Conservation (phyloP, 2,888 invertebrate genomes). For the Arctia plantaginis region DNA sequence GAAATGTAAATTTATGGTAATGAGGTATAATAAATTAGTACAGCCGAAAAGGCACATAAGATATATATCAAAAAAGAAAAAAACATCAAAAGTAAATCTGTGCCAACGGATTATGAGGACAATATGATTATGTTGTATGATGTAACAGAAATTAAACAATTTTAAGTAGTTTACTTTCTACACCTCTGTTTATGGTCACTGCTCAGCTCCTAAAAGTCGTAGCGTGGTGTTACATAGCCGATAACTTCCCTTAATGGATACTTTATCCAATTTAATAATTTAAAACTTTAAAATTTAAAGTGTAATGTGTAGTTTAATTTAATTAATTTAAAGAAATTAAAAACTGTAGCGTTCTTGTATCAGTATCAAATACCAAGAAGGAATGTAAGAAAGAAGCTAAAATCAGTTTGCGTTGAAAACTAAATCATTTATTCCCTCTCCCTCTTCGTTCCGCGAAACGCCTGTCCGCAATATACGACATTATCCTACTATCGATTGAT, state of each 20-base stretch:
- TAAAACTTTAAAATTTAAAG: no score
- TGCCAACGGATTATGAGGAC: not conserved
- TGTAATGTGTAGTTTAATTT: no score
- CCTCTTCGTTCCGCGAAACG: not conserved
- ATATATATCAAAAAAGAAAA: conserved; percentile 19
- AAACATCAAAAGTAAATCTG: not conserved
- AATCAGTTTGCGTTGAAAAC: not conserved
- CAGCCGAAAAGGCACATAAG: not conserved
- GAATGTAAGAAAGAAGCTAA: not conserved
- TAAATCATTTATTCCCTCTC: not conserved
- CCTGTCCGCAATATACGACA: not conserved
- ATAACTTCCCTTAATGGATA: not conserved
- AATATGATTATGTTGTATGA: not conserved
- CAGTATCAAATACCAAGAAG: not conserved
- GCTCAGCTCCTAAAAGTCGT: not conserved
- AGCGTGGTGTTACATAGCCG: not conserved
- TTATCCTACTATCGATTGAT: not conserved
- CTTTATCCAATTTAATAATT: no score
- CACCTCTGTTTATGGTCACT: not conserved
- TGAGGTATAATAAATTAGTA: not conserved
- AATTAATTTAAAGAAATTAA: no score
- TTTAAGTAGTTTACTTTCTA: not conserved
- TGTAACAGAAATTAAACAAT: not conserved
- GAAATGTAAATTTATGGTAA: not conserved
- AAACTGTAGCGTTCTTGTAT: no score